Base-by-base conservation (phyloP, 2,797 vertebrate genomes). In the Aeoliscus strigatus region DNA sequence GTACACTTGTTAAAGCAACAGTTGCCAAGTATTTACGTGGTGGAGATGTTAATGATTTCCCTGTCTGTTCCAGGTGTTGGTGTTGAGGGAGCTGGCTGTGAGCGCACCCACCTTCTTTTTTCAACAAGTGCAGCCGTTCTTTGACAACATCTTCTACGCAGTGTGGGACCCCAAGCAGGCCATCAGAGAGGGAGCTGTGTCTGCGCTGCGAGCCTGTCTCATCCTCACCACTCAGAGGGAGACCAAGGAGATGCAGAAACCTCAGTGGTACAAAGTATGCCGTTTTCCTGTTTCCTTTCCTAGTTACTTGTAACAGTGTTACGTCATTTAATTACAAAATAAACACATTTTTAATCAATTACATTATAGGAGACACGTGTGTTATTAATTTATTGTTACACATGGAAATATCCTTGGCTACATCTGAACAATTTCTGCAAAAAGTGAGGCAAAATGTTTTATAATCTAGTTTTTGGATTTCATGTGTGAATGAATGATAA, bases 81-180 rank as follows among this genome's bases (percentile, higher is more conserved):
- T 98, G 42, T 72, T 98, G 70, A 89, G 94, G 36, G 96, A 99
- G 77, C 82, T 99, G 81, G 96, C 96, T 24, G 90, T 97, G 75
- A 98, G 96, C 0, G 96, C 96, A 0, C 96, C 95, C 51, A 99
- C 96, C 7, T 99, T 98, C 89, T 99, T 99, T 83, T 99, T 99
- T 73, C 96, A 99, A 65, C 96, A 98, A 90, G 96, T 99, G 30
- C 96, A 99, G 53, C 94, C 96, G 0, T 99, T 99, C 81, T 99
- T 99, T 39, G 96, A 99, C 78, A 97, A 93, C 73, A 93, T 99
- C 51, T 98, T 99, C 66, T 93, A 93, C 23, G 96, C 93, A 0
- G 96, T 99, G 7, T 99, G 96, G 96, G 96, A 99, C 81, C 92
- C 91, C 5, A 99, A 99, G 66, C 96, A 99, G 81, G 96, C 95